A percentile compares a stretch with the other conserved stretches of the same genome.
Conservation (phyloP, 2,113 vertebrate genomes). For the Engraulis encrasicolus region DNA sequence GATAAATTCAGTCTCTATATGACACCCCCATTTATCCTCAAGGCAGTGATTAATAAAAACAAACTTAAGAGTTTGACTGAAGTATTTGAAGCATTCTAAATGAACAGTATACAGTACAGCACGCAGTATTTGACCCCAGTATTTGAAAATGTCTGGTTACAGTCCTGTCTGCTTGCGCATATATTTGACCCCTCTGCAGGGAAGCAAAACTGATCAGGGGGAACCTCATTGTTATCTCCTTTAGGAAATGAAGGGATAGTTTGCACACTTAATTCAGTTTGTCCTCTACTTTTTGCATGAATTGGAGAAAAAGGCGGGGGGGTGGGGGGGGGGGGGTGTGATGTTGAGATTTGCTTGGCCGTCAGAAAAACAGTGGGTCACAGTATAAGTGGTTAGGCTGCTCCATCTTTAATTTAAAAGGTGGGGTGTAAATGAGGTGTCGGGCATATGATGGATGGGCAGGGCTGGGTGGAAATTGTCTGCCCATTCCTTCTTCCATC, state of each 20-base stretch:
- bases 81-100: no score
- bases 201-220: slow-evolving; percentile 54
- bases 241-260: slow-evolving; percentile 35
- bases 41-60: no score
- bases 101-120: no score
- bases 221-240: slow-evolving; percentile 60
- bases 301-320: no score
- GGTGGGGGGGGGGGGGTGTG: no score
- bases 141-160: no score
- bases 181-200: slow-evolving; percentile 53
- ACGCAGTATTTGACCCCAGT: no score
- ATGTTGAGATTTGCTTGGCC: slow-evolving; percentile 63
- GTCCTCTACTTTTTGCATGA: slow-evolving; percentile 41
- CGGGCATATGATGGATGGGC: slow-evolving; percentile 65
- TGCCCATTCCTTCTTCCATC: slow-evolving; percentile 32
- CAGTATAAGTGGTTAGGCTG: slow-evolving; percentile 55
- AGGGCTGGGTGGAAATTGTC: slow-evolving; percentile 46
- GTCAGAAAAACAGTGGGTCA: slow-evolving; percentile 71
- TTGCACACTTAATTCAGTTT: slow-evolving; percentile 47
- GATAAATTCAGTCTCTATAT: no score
- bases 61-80: no score
- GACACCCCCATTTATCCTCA: no score
- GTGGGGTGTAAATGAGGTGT: slow-evolving; percentile 70
- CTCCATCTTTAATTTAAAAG: slow-evolving; percentile 70
- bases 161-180: slow-evolving; percentile 62